Percentiles rank a stretch among this genome's conserved stretches.
These are phyloP conservation scores for Ascidia mentula DNA, from an alignment of 23 tunicate genomes.

Conservation along the genomic window DNA sequence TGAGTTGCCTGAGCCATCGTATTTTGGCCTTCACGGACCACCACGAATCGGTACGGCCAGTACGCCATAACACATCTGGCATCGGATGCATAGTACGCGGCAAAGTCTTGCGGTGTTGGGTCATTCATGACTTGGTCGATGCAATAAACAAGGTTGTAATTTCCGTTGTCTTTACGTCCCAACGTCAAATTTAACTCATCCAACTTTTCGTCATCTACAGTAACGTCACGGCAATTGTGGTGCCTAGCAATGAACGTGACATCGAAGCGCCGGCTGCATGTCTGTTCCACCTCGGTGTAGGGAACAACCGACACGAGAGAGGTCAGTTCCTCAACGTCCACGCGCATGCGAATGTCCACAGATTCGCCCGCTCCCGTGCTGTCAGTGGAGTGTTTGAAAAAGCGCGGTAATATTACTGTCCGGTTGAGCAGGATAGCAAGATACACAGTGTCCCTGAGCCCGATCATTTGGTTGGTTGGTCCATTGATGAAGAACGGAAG, in stretches of 20 bases:
- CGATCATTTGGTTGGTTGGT: constrained; percentile 49
- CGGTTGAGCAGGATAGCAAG: constrained; percentile 39
- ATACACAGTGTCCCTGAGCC: constrained; percentile 36
- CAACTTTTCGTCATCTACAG: neutral
- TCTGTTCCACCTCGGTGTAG: neutral
- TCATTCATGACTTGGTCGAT: neutral
- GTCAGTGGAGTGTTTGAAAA: constrained; percentile 34
- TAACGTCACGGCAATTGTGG: neutral
- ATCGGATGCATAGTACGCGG: neutral
- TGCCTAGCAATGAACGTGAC: neutral
- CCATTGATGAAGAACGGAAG: constrained; percentile 25
- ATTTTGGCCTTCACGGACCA: neutral
- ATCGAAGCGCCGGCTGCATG: neutral
- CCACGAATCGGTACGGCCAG: neutral
- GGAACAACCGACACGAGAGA: neutral
- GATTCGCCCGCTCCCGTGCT: neutral
- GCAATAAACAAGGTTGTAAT: neutral
- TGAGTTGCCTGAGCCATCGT: neutral
- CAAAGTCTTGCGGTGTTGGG: neutral
- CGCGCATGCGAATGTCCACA: neutral
- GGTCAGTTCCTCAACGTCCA: neutral
- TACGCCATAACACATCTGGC: neutral
- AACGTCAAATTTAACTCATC: neutral
- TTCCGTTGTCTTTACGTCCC: neutral
- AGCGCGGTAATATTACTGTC: constrained; percentile 25